phyloP scores from a whole-genome alignment of 2,797 vertebrate genomes.

The Pogoniulus pusillus region DNA sequence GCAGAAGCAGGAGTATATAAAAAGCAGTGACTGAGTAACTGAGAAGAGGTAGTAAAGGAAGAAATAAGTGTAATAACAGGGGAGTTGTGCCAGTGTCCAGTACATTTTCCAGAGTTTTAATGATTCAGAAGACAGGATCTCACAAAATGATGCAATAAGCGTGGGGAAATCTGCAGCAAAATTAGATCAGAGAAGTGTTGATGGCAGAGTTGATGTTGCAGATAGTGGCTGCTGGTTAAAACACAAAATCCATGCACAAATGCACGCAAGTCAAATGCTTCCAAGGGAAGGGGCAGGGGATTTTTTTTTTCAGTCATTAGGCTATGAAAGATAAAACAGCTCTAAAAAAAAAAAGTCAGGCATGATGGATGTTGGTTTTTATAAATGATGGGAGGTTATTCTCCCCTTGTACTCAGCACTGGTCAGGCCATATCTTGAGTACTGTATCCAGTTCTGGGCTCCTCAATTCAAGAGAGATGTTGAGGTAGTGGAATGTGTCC shows the following conservation, averaged over 20 bases:
- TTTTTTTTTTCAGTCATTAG: slow-evolving; percentile 28
- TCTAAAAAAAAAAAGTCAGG: slow-evolving; percentile 22
- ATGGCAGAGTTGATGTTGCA: slow-evolving; percentile 45
- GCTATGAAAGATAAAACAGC: slow-evolving; percentile 19
- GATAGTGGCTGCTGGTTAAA: slow-evolving; percentile 2
- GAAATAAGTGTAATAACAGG: slow-evolving; percentile 13
- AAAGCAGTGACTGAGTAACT: background rate
- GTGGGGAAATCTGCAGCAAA: slow-evolving; percentile 3
- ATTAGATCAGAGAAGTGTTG: slow-evolving; percentile 30
- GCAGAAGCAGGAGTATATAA: slow-evolving; percentile 52
- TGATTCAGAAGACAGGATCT: slow-evolving; percentile 5
- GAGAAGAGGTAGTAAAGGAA: slow-evolving; percentile 49
- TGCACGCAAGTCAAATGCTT: background rate
- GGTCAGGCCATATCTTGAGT: no score
- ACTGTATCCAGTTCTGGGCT: no score
- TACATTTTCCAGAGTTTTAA: slow-evolving; percentile 34
- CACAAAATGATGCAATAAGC: slow-evolving; percentile 5
- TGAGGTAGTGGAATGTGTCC: no score
- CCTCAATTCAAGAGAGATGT: no score
- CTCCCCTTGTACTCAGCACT: no score
- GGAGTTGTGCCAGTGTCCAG: background rate
- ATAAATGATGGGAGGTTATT: slow-evolving; percentile 15
- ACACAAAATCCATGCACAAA: slow-evolving; percentile 12
- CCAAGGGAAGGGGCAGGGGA: background rate
- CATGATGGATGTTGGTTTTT: slow-evolving; percentile 12